phyloP scores from a whole-genome alignment of 1,140 invertebrate genomes.

The Proales similis region DNA sequence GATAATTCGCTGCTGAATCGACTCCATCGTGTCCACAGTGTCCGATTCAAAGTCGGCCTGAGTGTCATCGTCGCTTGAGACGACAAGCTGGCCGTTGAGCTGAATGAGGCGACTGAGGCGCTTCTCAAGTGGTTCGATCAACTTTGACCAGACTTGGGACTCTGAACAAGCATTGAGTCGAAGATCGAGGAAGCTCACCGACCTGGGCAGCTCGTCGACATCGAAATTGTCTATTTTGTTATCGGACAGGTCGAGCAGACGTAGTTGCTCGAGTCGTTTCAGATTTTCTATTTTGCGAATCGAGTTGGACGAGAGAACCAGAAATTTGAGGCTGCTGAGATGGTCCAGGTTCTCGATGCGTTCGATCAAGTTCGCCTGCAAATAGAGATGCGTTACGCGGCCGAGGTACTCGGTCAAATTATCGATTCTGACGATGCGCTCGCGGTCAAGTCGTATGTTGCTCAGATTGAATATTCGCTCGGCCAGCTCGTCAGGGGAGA shows the following conservation, averaged over 20 bases:
- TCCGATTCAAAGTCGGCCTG: background rate
- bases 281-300: constrained; percentile 76
- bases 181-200: background rate
- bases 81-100: background rate
- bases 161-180: constrained; percentile 1
- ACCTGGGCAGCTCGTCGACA: constrained; percentile 3
- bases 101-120: constrained; percentile 7
- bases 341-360: constrained; percentile 75
- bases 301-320: constrained; percentile 78
- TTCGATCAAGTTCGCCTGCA: constrained; percentile 77
- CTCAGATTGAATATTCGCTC: constrained; percentile 5
- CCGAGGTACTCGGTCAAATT: constrained; percentile 22
- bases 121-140: background rate
- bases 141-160: background rate
- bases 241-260: constrained; percentile 8
- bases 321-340: constrained; percentile 65
- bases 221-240: constrained; percentile 3
- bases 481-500: too few species aligned
- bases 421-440: constrained; percentile 29
- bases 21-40: constrained; percentile 1
- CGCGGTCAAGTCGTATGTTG: constrained; percentile 18
- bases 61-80: background rate
- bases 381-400: constrained; percentile 57
- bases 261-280: constrained; percentile 44
- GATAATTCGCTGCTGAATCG: background rate